Percentiles rank a stretch among this genome's conserved stretches.
phyloP scores from a whole-genome alignment of 2,797 vertebrate genomes.

The Pampus argenteus region DNA sequence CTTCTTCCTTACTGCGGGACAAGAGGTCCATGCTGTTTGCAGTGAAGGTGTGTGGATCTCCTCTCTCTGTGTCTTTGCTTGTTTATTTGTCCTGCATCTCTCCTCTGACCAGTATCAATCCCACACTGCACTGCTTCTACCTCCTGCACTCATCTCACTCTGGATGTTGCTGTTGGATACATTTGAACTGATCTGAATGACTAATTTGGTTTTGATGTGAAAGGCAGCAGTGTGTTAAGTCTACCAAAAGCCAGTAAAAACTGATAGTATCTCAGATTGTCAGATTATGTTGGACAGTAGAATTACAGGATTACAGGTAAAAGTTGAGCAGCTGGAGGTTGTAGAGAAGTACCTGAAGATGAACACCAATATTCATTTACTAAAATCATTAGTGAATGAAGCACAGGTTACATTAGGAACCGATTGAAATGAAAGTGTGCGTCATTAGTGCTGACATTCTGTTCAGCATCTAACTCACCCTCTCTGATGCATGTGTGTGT shows the following conservation, averaged over 20 bases:
- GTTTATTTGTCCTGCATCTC: slow-evolving; percentile 25
- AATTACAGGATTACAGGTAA: slow-evolving; percentile 6
- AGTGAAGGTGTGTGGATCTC: slow-evolving; percentile 83
- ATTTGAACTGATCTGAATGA: neutral
- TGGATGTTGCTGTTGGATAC: neutral
- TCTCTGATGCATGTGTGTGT: neutral
- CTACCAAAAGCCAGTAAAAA: too few species aligned
- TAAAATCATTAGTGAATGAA: slow-evolving; percentile 35
- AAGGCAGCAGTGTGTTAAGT: neutral
- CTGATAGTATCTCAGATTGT: too few species aligned
- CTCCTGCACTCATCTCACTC: neutral
- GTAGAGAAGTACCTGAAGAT: slow-evolving; percentile 7
- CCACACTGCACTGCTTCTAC: slow-evolving; percentile 5
- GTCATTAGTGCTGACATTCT: neutral
- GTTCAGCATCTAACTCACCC: neutral
- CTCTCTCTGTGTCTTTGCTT: slow-evolving; percentile 41
- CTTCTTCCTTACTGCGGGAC: slow-evolving; percentile 79
- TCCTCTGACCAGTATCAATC: slow-evolving; percentile 6
- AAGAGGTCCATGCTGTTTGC: slow-evolving; percentile 84
- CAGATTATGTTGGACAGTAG: neutral
- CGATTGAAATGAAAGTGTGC: slow-evolving; percentile 24
- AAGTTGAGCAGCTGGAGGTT: slow-evolving; percentile 17
- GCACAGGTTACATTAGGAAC: slow-evolving; percentile 24
- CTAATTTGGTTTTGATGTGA: neutral
- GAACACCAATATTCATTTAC: slow-evolving; percentile 43